Base-by-base conservation (phyloP, 2,113 vertebrate genomes). In the Channa argus region DNA sequence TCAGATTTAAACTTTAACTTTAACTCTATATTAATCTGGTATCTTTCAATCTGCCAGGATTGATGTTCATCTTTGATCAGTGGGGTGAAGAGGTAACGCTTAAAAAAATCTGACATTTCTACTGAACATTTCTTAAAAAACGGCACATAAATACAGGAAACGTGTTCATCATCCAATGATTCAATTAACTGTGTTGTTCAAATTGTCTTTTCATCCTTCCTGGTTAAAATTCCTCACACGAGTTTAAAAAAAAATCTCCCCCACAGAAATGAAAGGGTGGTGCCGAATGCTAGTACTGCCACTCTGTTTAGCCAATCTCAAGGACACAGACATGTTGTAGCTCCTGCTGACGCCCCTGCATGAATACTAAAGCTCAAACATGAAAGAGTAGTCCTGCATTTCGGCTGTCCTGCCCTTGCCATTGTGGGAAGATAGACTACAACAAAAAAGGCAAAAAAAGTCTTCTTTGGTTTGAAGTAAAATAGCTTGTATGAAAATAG, bases 331-430 rank as follows among this genome's bases (percentile, higher is more conserved):
- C 86, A 76, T 86, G 79, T 74, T 76, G 86, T 85, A 80, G 83
- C 87, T 63, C 63, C 55, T 58, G 75, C 83, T 72, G 77, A 90
- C 86, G 71, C 83, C 84, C 68, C 77, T 53, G 72, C 79, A 77
- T 88, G 92, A 91, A 93, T 91, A 92, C 91, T 86, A 90, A 92
- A 85, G 79, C 37, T 0, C 69, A 64, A 63, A 89, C 80, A 87
- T 90, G 83, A 92, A 91, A 89, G 89, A 83, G 64, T 39, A 56
- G 86, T 59, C 88, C 71, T 73, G 73, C 52, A 70, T 86, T 77
- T 81, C 80, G 56, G 78, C 82, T 68, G 79, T 79, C 80, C 75
- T 82, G 76, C 67, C 59, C 43, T 53, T 38, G 67, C 83, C 75
- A 76, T 87, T 82, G 83, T 85, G 64, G 39, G 47, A 43, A 81